Base-by-base conservation (phyloP, 2,888 invertebrate genomes). In the Lasius platythorax region DNA sequence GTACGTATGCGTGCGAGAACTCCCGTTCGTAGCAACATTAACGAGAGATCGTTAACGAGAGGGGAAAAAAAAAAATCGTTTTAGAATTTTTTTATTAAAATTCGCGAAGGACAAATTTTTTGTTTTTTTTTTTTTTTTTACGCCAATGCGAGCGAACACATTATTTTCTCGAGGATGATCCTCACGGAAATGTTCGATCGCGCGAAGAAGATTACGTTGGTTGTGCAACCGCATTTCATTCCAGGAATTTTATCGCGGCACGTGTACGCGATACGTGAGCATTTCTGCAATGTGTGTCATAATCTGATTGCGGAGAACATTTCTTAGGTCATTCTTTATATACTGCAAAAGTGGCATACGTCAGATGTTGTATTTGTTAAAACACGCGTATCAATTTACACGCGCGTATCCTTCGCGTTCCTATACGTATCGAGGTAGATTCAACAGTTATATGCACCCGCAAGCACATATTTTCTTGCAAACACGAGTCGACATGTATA, bases 231-330 rank as follows among this genome's bases (percentile, higher is more conserved):
- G 50, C 18, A 50, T 37, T 18, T 76, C 50, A 37, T 66, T 67
- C 50, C 23, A 33, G 43, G 46, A 75, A 66, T 28, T 43, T 63
- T 43, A 74, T 74, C 33, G 50, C 61, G 61, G 61, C 73, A 73
- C 73, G 61, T 73, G 61, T 28, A 61, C 63, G 18, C 58, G 58
- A 23, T 66, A 61, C 40, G 28, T 30, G 61, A 46, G 23, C 68
- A 33, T 66, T 67, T 64, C 40, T 75, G 66, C 75, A 15, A 76
- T 67, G 68, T 66, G 3, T 50, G 68, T 76, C 75, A 50, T 50
- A 76, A 76, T 76, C 86, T 75, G 78, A 86, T 78, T 74, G 43
- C 28, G 30, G 53, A 83, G 76, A 83, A 78, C 86, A 87, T 82
- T 86, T 83, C 84, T 76, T 50, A 46, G 53, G 78, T 64, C 75